Conservation (phyloP, 1,140 invertebrate genomes). For the Tetramorium simillimum region DNA sequence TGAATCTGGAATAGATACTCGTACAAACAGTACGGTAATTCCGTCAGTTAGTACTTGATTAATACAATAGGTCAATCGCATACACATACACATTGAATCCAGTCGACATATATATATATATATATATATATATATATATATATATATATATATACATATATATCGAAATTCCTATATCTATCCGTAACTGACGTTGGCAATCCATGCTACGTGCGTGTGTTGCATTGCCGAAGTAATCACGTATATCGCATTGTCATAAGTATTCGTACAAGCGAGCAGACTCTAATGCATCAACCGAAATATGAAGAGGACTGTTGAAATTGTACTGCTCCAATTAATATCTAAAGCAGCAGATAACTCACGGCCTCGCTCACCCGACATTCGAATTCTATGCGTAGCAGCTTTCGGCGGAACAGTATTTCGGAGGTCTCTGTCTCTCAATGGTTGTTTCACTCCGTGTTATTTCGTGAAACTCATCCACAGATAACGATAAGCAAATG, state of each 20-base stretch:
- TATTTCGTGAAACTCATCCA: conserved; percentile 51
- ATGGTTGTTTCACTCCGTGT: conserved; percentile 19
- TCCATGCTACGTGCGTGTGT: neutral
- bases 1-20: conserved; percentile 34
- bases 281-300: conserved; percentile 24
- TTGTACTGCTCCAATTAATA: conserved; percentile 66
- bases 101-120: neutral
- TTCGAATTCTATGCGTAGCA: conserved; percentile 34
- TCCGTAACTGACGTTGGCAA: conserved; percentile 29
- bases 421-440: conserved; percentile 20
- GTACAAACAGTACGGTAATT: conserved; percentile 70
- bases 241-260: conserved; percentile 61
- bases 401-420: neutral
- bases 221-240: conserved; percentile 44
- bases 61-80: conserved; percentile 74
- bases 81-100: neutral
- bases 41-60: conserved; percentile 63
- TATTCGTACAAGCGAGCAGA: conserved; percentile 29
- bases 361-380: neutral
- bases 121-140: too few relatives aligned
- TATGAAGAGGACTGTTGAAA: conserved; percentile 53
- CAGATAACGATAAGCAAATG: conserved; percentile 53
- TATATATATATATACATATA: too few relatives aligned
- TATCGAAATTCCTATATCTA: conserved; percentile 47
- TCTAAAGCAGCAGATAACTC: conserved; percentile 22